phyloP scores from a whole-genome alignment of 2,797 vertebrate species.

The Sebastes minor region DNA sequence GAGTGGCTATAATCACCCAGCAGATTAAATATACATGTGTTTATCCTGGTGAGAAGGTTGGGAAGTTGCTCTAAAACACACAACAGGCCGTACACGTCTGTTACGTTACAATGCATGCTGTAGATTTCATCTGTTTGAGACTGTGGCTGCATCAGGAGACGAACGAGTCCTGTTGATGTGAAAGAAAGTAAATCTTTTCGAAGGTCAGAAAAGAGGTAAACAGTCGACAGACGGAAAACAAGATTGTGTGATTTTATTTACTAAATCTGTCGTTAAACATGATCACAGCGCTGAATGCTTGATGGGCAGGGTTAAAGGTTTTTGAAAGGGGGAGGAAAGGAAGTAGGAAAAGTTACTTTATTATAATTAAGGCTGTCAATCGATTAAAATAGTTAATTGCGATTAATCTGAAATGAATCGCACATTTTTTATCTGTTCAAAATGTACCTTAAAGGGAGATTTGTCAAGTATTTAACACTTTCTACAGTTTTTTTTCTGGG shows the following conservation, averaged over 20 bases:
- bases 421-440: too few species aligned
- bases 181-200: neutral
- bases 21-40: constrained; percentile 64
- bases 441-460: too few species aligned
- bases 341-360: neutral
- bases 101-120: neutral
- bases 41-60: constrained; percentile 47
- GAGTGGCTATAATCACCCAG: constrained; percentile 45
- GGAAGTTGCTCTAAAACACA: neutral
- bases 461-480: too few species aligned
- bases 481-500: too few species aligned
- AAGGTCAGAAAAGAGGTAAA: neutral
- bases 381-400: too few species aligned
- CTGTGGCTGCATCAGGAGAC: neutral
- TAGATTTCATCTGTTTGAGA: neutral
- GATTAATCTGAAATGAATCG: too few species aligned
- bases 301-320: neutral
- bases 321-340: neutral
- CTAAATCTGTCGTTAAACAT: neutral
- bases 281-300: neutral
- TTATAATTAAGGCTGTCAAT: neutral
- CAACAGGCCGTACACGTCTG: neutral
- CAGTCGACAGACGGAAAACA: neutral
- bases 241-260: neutral
- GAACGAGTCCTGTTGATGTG: neutral